Conservation (phyloP, 2,888 invertebrate genomes). For the Brachylomia viminalis region DNA sequence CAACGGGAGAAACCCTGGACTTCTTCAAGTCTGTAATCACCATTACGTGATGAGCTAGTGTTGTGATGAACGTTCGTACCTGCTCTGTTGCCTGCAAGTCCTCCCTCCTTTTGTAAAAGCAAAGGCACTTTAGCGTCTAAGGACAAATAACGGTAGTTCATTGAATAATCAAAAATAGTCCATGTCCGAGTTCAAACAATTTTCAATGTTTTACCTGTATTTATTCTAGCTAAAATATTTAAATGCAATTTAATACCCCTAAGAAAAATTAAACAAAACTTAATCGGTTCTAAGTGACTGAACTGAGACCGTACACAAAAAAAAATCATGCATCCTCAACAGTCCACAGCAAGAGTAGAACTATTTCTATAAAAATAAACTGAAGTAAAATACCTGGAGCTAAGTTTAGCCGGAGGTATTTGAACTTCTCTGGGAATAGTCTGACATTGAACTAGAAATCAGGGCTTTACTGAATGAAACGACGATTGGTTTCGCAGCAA, state of each 20-base stretch:
- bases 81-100: neutral
- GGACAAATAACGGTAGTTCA: neutral
- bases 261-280: neutral
- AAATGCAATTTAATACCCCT: neutral
- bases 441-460: conserved; percentile 38
- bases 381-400: neutral
- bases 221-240: too few species aligned
- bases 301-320: neutral
- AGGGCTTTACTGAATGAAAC: conserved; percentile 41
- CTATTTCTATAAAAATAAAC: neutral
- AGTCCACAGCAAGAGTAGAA: neutral
- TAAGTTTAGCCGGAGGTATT: conserved; percentile 1
- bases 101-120: neutral
- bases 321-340: neutral
- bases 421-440: conserved; percentile 30
- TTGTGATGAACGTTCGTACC: neutral
- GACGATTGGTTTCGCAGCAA: conserved; percentile 25
- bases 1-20: neutral
- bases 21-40: neutral
- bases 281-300: neutral
- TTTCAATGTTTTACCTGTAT: neutral
- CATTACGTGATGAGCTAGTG: neutral
- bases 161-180: neutral
- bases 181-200: neutral
- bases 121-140: neutral